Percentiles rank a stretch among this genome's conserved stretches.
These are phyloP conservation scores for Bombus difficillimus DNA, from an alignment of 1,140 invertebrate genomes.

Conservation along the genomic window DNA sequence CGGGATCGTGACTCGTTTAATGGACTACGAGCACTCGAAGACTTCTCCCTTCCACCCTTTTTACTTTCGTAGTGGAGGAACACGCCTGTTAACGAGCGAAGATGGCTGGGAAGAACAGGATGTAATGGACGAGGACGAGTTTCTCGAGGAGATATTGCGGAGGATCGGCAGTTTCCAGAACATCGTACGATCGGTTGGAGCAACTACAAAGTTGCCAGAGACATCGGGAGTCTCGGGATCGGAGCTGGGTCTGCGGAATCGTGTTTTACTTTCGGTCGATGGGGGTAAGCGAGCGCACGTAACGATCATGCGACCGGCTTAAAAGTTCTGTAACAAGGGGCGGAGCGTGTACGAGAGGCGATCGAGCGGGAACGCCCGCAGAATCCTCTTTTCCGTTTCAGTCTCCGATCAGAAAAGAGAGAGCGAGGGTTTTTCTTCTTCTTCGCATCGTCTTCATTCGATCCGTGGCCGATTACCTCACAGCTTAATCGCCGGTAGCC, in stretches of 20 bases:
- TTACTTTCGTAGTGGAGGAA: background rate
- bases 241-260: background rate
- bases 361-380: slow-evolving; percentile 25
- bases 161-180: background rate
- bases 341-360: slow-evolving; percentile 21
- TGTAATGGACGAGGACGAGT: too few relatives aligned
- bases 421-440: background rate
- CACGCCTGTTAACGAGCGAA: too few relatives aligned
- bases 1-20: slow-evolving; percentile 34
- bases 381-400: slow-evolving; percentile 12
- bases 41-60: background rate
- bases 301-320: slow-evolving; percentile 41
- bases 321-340: slow-evolving; percentile 42
- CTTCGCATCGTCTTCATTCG: background rate
- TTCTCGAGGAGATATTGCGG: too few relatives aligned
- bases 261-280: slow-evolving; percentile 28
- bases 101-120: too few relatives aligned
- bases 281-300: slow-evolving; percentile 30
- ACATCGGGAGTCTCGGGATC: background rate
- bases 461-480: background rate
- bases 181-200: background rate
- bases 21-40: background rate
- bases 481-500: slow-evolving; percentile 4
- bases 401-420: background rate
- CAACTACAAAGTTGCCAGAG: background rate